phyloP scores from a whole-genome alignment of 23 tunicate genomes.

The Pegea sp. region DNA sequence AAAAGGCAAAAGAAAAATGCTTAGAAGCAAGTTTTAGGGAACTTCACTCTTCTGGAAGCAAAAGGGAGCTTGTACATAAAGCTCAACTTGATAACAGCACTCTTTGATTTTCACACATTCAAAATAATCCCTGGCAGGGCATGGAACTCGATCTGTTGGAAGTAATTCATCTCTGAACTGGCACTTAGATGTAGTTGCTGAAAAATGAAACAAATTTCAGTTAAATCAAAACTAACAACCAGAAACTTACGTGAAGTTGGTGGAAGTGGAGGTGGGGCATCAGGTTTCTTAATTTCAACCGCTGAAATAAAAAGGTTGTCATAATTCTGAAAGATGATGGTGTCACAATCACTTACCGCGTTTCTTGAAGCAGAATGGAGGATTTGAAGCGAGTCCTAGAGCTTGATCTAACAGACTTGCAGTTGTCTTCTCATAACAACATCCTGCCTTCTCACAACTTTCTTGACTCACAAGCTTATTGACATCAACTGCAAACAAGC shows the following conservation, averaged over 20 bases:
- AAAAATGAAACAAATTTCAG: too few species aligned
- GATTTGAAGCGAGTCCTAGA: constrained; percentile 1
- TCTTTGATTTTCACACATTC: too few species aligned
- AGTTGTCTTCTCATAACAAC: constrained; percentile 39
- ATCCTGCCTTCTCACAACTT: constrained; percentile 33
- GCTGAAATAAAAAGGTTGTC: constrained; percentile 2
- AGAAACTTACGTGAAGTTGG: constrained; percentile 2
- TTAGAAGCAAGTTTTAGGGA: not conserved
- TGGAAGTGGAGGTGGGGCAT: constrained; percentile 2
- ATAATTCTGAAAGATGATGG: not conserved
- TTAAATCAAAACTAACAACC: not conserved
- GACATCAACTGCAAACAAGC: constrained; percentile 5
- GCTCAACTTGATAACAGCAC: too few species aligned
- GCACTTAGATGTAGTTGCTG: too few species aligned
- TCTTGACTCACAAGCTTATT: constrained; percentile 12
- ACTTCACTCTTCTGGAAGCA: constrained; percentile 3
- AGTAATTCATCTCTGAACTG: too few species aligned
- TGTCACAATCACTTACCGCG: constrained; percentile 6
- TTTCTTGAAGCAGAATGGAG: constrained; percentile 36
- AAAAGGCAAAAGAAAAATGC: too few species aligned
- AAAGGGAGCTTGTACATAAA: constrained; percentile 3
- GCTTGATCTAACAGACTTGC: constrained; percentile 10
- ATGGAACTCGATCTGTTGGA: too few species aligned
- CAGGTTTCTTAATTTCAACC: too few species aligned
- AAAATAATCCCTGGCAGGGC: too few species aligned